These are phyloP conservation scores for Falco columbarius DNA, from an alignment of 2,797 vertebrate genomes.

Conservation along the genomic window DNA sequence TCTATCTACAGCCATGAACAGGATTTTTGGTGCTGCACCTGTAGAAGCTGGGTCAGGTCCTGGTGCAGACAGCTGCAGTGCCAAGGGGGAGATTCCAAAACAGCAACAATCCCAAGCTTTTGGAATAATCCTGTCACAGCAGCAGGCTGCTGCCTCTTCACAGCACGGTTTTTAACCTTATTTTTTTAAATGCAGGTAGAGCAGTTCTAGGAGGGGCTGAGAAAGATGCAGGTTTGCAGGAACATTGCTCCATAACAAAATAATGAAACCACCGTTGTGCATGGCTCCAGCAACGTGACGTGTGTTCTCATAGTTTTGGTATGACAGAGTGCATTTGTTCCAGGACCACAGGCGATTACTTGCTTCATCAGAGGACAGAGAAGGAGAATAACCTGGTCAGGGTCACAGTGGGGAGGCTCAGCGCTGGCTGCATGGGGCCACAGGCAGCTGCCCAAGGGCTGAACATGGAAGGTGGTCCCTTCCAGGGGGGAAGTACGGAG, in stretches of 20 bases:
- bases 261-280: fast-evolving
- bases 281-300: fast-evolving
- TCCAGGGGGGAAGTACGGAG: fast-evolving
- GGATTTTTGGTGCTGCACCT: neutral
- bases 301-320: neutral
- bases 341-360: fast-evolving
- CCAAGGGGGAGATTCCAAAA: neutral
- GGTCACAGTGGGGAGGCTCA: neutral
- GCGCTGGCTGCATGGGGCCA: fast-evolving
- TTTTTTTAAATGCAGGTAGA: neutral
- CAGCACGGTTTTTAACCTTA: neutral
- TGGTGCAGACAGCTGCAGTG: neutral
- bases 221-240: fast-evolving
- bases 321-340: neutral
- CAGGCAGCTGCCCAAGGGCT: neutral
- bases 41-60: fast-evolving
- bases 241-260: fast-evolving
- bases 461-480: neutral
- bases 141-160: neutral
- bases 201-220: neutral
- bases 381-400: fast-evolving
- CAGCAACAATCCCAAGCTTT: neutral
- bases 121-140: neutral
- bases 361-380: neutral
- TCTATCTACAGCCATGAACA: fast-evolving